A percentile compares a stretch with the other conserved stretches of the same genome.
These are phyloP conservation scores for Cetoscarus ocellatus DNA, from an alignment of 2,797 vertebrate species.

Conservation along the genomic window DNA sequence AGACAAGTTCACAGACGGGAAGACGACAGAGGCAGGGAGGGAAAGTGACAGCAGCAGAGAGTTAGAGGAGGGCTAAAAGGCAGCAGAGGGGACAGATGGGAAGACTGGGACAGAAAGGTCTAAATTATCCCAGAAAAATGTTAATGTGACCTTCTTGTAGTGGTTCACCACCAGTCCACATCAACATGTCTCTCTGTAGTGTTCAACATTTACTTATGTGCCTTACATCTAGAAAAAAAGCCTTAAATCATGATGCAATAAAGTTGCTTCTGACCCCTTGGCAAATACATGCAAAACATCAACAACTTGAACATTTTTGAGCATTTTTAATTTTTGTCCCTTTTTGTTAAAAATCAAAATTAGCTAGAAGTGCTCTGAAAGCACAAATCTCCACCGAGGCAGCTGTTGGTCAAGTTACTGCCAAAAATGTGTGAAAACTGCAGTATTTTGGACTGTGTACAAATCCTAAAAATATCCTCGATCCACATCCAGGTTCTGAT, in stretches of 20 bases:
- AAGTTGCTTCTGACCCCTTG: background rate
- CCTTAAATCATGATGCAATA: background rate
- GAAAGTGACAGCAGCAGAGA: constrained; percentile 12
- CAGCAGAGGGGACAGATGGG: background rate
- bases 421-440: too few relatives aligned
- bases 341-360: too few relatives aligned
- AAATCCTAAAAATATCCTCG: too few relatives aligned
- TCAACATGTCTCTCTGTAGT: background rate
- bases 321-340: too few relatives aligned
- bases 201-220: background rate
- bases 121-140: background rate
- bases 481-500: too few relatives aligned
- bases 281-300: too few relatives aligned
- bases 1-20: constrained; percentile 36
- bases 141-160: background rate
- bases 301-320: too few relatives aligned
- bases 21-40: constrained; percentile 25
- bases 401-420: too few relatives aligned
- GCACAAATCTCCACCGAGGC: too few relatives aligned
- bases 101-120: background rate
- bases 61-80: background rate
- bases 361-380: too few relatives aligned
- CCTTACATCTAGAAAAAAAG: background rate
- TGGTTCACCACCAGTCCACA: background rate
- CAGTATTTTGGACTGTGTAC: too few relatives aligned